These are phyloP conservation scores for Phodopus roborovskii DNA, from an alignment of 2,113 vertebrate genomes.

Conservation along the genomic window DNA sequence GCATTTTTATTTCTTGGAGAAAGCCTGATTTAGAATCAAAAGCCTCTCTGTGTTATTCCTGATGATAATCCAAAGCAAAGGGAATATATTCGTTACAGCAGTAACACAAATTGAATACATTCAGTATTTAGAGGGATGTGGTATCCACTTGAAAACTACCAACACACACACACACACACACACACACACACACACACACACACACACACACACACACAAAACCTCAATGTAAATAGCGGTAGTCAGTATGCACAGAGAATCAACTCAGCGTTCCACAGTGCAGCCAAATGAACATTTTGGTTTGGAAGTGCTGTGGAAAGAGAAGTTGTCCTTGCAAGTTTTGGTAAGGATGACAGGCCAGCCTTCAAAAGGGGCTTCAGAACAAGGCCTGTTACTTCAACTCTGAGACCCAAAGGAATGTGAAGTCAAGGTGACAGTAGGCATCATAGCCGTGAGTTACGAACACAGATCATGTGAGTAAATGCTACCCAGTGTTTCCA, in stretches of 20 bases:
- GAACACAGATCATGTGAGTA: background rate
- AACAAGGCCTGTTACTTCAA: background rate
- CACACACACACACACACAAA: conserved; percentile 60
- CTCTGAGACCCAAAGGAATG: background rate
- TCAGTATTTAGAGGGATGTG: conserved; percentile 29
- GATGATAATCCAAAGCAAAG: conserved; percentile 24
- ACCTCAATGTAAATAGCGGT: conserved; percentile 20
- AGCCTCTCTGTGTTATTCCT: background rate
- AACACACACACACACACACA: conserved; percentile 30
- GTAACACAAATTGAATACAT: conserved; percentile 13
- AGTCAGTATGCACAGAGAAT: conserved; percentile 3
- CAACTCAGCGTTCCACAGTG: background rate
- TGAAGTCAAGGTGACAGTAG: background rate
- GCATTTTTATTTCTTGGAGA: background rate
- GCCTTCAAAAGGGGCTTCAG: background rate
- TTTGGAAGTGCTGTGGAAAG: conserved; percentile 10
- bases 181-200: conserved; percentile 34
- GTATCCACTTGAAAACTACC: conserved; percentile 62
- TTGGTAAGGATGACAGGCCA: background rate
- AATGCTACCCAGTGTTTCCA: background rate
- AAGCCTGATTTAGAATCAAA: background rate
- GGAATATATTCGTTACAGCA: conserved; percentile 18
- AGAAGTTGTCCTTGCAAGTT: background rate
- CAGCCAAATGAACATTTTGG: background rate
- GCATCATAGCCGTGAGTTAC: background rate